These are phyloP conservation scores for Melanotaenia parkinsoni DNA, from an alignment of 2,797 vertebrate species.

Conservation along the genomic window DNA sequence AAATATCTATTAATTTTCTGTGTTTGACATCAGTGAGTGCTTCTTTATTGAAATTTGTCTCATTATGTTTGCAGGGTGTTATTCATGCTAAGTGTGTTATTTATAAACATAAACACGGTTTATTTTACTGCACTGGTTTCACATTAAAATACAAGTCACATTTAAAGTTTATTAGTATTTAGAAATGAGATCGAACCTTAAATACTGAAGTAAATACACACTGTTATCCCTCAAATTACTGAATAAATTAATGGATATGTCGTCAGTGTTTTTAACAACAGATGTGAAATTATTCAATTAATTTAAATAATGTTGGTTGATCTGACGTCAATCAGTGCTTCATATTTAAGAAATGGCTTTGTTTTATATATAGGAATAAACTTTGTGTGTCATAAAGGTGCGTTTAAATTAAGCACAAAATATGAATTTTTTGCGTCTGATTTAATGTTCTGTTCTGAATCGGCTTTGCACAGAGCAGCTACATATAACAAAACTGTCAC, in stretches of 20 bases:
- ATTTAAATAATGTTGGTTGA: background rate
- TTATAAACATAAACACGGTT: background rate
- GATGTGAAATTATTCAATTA: background rate
- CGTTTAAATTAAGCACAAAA: background rate
- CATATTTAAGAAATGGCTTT: background rate
- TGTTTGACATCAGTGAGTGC: background rate
- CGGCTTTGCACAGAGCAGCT: background rate
- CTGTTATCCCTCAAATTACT: background rate
- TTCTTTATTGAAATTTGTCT: background rate
- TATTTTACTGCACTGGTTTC: background rate
- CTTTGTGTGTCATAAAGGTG: background rate
- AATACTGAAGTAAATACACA: background rate
- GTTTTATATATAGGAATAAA: background rate
- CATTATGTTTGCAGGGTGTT: background rate
- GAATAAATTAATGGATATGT: background rate
- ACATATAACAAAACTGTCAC: conserved; percentile 15
- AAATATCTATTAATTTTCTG: no score
- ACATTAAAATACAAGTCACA: background rate
- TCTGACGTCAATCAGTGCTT: background rate
- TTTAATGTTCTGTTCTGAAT: background rate
- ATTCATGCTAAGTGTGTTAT: background rate
- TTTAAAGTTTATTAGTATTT: background rate
- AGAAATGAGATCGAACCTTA: background rate
- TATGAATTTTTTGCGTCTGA: background rate
- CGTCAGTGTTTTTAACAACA: background rate